Evolutionary conservation across 1,140 invertebrate genomes (phyloP), one percentile per base, ranked within the genome.

Genomic region (Whitmania pigra): DNA sequence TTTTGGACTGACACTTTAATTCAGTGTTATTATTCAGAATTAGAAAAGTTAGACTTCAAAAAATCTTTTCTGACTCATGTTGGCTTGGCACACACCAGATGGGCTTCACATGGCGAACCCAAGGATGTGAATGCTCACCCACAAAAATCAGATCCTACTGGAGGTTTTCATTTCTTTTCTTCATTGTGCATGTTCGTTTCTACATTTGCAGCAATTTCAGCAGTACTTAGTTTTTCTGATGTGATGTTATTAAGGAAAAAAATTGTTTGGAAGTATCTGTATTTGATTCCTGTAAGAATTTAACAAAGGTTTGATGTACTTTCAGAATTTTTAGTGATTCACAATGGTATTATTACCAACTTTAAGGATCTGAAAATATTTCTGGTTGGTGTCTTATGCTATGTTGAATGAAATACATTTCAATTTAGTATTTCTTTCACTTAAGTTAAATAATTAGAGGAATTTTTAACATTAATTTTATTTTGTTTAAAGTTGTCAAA

Each of bases 291-390:
- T 63, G 20, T 13, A 63, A 20, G 11, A 73, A 69, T 36, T 17
- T 49, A 25, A 20, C 54, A 15, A 25, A 22, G 20, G 40, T 71
- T 66, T 27, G 17, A 74, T 73, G 73, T 69, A 67, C 71, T 79
- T 78, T 63, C 77, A 86, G 87, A 90, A 72, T 99, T 99, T 82
- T 88, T 98, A 69, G 92, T 97, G 22, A 94, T 99, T 17, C 96
- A 99, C 82, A 99, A 99, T 86, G 96, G 89, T 55, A 99, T 99
- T 78, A 89, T 99, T 43, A 99, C 95, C 13, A 99, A 99, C 83
- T 99, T 98, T 84, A 97, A 98, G 81, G 95, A 97, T 83, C 88
- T 99, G 11, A 99, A 99, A 82, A 88, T 89, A 57, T 92, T 98
- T 81, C 86, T 99, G 78, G 82, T 85, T 77, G 80, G 43, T 70